Evolutionary conservation across 2,888 invertebrate genomes (phyloP), one percentile per base, ranked within the genome.

Genomic region (Drosophila rubida): DNA sequence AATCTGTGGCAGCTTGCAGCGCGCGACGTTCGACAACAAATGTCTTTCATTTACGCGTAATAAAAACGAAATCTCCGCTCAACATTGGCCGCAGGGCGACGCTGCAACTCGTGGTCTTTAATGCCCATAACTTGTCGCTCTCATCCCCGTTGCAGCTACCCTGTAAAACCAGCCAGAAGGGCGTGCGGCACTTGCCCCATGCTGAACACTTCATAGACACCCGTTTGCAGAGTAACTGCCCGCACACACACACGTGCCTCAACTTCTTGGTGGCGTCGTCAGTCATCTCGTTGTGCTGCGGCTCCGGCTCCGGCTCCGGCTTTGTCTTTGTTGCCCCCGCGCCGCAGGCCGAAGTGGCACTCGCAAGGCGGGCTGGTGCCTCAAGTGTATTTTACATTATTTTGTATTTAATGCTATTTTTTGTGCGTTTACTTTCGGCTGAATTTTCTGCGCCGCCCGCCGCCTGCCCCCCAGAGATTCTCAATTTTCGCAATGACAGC

Each of bases 1-100:
- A 37, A 37, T 37, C 35, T 37, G 35, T 7, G 35, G 35, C 35
- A 37, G 35, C 35, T 14, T 37, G 35, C 35, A 37, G 35, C 35
- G 14, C 32, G 32, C 35, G 13, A 13, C 35, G 14, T 37, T 37
- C 70, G 63, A 74, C 70, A 70, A 66, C 66, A 81, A 80, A 85
- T 85, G 82, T 75, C 75, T 70, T 85, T 78, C 65, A 78, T 85
- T 81, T 80, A 75, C 85, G 85, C 75, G 68, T 85, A 78, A 81
- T 85, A 85, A 85, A 85, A 74, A 63, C 51, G 45, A 80, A 85
- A 85, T 85, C 85, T 78, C 61, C 62, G 50, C 30, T 46, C 46
- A 80, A 66, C 63, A 79, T 79, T 78, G 80, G 79, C 78, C 80
- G 48, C 69, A 44, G 23, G 50, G 46, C 63, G 63, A 23, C 64